phyloP scores from a whole-genome alignment of 1,140 invertebrate species.

The Dreissena polymorpha region DNA sequence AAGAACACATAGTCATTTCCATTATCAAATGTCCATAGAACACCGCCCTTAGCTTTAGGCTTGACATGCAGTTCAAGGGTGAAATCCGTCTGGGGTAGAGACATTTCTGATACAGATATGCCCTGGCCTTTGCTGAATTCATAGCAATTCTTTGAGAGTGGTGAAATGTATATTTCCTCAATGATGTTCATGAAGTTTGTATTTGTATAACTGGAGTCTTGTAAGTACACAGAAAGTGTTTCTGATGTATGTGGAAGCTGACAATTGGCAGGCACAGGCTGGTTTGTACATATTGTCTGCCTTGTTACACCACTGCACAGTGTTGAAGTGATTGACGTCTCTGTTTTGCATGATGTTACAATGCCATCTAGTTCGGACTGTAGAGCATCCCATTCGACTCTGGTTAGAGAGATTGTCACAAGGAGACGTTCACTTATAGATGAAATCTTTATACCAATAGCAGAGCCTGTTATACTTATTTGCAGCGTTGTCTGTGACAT shows the following conservation, averaged over 20 bases:
- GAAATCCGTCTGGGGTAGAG: constrained; percentile 28
- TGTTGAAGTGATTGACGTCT: constrained; percentile 12
- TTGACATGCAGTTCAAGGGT: constrained; percentile 48
- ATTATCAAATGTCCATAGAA: constrained; percentile 31
- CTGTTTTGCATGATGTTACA: constrained; percentile 36
- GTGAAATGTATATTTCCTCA: constrained; percentile 20
- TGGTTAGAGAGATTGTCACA: constrained; percentile 30
- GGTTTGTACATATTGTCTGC: constrained; percentile 13
- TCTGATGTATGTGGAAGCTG: constrained; percentile 15
- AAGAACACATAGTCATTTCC: constrained; percentile 26
- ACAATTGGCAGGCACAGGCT: constrained; percentile 27
- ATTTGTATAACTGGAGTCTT: background rate
- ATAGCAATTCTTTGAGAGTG: constrained; percentile 31
- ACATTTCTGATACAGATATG: background rate
- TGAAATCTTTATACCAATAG: constrained; percentile 22
- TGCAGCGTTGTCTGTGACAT: constrained; percentile 13
- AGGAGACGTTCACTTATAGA: constrained; percentile 30
- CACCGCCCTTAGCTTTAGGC: constrained; percentile 20
- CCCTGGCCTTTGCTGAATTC: constrained; percentile 17
- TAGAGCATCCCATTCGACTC: constrained; percentile 27
- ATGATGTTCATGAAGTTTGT: constrained; percentile 15
- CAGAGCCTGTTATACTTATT: constrained; percentile 9
- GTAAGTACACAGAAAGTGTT: constrained; percentile 8
- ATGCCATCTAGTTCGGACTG: constrained; percentile 20
- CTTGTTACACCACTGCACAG: constrained; percentile 24